Evolutionary conservation across 1,140 invertebrate genomes (phyloP), one percentile per base, ranked within the genome.

Genomic region (Macrosteles quadrilineatus): DNA sequence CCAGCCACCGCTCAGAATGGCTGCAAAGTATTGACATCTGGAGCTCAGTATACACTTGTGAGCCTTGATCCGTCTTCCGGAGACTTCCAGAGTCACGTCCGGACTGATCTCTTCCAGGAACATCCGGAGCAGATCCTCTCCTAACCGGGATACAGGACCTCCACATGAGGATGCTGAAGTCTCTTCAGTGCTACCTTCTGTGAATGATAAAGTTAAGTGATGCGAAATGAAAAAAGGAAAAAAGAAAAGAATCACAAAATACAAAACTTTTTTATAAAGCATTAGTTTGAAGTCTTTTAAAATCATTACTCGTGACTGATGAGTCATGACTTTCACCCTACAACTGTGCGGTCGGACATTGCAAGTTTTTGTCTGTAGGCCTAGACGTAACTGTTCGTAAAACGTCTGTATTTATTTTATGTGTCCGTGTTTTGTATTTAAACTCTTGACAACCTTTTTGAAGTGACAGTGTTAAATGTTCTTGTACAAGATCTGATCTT

Each of bases 31-130:
- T 77, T 94, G 91, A 77, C 93, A 96, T 32, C 95, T 85, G 6
- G 93, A 94, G 65, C 91, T 89, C 64, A 96, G 81, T 75, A 97
- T 93, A 80, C 93, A 96, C 80, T 95, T 95, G 78, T 97, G 94
- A 19, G 93, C 93, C 78, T 88, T 89, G 45, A 96, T 90, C 68
- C 88, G 84, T 6, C 88, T 85, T 1, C 91, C 92, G 25, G 87
- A 87, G 14, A 95, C 91, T 76, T 92, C 89, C 1, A 94, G 88
- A 14, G 87, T 87, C 63, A 95, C 92, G 80, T 96, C 94, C 21
- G 91, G 88, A 75, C 90, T 90, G 47, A 94, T 91, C 81, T 95
- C 93, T 76, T 95, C 92, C 57, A 95, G 80, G 78, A 95, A 96
- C 91, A 95, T 95, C 68, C 91, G 84, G 9, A 96, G 80, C 17